Conservation (phyloP, 2,113 vertebrate species). For the Elanus axillaris region DNA sequence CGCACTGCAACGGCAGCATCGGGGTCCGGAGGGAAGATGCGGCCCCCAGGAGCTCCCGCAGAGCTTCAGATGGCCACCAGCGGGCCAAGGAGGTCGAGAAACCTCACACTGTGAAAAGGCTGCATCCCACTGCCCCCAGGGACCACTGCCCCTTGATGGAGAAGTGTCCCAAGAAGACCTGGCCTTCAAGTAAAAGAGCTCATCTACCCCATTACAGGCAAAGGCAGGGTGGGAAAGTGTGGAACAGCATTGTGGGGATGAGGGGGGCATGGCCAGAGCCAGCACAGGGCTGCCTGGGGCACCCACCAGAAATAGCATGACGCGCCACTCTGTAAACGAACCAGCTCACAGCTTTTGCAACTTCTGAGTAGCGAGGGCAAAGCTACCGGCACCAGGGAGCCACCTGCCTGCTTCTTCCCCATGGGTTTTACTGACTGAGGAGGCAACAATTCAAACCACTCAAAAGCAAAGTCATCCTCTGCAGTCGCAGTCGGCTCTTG, state of each 20-base stretch:
- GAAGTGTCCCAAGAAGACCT: not conserved
- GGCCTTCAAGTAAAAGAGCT: not conserved
- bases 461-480: rapidly evolving
- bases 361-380: not conserved
- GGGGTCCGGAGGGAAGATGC: rapidly evolving
- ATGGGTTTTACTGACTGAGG: not conserved
- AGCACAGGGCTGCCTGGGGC: not conserved
- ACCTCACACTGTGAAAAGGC: rapidly evolving
- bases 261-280: not conserved
- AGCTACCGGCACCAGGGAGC: not conserved
- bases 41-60: rapidly evolving
- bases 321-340: not conserved
- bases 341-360: not conserved
- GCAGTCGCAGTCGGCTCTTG: rapidly evolving
- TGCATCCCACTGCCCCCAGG: not conserved
- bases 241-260: not conserved
- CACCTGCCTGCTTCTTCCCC: not conserved
- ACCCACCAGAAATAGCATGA: not conserved
- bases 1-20: rapidly evolving
- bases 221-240: not conserved
- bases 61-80: not conserved
- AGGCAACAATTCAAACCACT: not conserved
- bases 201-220: not conserved
- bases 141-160: not conserved
- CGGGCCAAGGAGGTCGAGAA: not conserved